Evolutionary conservation across 2,113 vertebrate genomes (phyloP), one percentile per base, ranked within the genome.

Genomic region (Hystrix cristata): DNA sequence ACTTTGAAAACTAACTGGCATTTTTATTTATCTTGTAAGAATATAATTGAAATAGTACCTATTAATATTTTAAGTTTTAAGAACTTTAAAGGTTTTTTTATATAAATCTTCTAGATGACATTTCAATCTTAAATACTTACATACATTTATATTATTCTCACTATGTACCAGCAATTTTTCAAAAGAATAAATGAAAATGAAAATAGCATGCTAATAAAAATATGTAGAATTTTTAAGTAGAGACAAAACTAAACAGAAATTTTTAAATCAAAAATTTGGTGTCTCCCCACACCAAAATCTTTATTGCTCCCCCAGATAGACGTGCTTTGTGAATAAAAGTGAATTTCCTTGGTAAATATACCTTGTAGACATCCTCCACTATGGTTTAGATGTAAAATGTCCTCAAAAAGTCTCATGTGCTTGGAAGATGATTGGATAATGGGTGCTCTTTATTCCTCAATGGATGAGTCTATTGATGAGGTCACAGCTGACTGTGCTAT

Each of bases 311-410:
- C 9, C 34, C 65, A 93, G 59, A 83, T 59, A 85, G 92, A 29
- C 5, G 65, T 19, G 57, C 4, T 86, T 7, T 59, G 13, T n/a
- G 51, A 89, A 31, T 46, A 34, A 94, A 94, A 46, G 18, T 43
- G 31, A 53, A 31, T 34, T 86, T 90, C 90, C 60, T 92, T 76
- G 51, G 46, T 46, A 89, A 94, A 95, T n/a, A 74, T 13, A 92
- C 13, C 15, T 90, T 87, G 31, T 3, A 81, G 60, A 53, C 65
- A 80, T 38, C 18, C 31, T 13, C 34, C 18, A 69, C 9, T 67
- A 38, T 38, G 34, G 18, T 9, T 71, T 38, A 71, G 67, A 71
- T 21, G 16, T n/a, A n/a, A 71, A 38, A 71, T 38, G 7, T 38
- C 67, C 67, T 38, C 18, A 5, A n/a, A 67, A 67, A 65, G 18